Conservation (phyloP, 2,888 invertebrate species). For the Cyclophora albipunctata region DNA sequence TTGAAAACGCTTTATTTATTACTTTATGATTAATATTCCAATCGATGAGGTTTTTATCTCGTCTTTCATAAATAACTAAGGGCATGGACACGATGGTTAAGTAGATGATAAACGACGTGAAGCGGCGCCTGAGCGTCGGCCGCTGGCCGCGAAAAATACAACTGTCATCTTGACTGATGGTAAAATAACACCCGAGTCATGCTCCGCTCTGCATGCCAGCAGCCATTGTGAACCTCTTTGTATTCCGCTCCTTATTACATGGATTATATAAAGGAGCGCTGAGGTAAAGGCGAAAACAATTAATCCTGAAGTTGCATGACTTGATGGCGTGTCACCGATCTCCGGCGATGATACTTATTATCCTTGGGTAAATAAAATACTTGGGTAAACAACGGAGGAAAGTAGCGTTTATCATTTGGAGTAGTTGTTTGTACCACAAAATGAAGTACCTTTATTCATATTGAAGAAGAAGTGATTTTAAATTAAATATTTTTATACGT, state of each 20-base stretch:
- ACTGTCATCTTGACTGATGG: slow-evolving; percentile 73
- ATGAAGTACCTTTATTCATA: too few relatives aligned
- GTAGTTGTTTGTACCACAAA: too few relatives aligned
- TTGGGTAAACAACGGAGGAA: background rate
- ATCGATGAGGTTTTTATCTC: slow-evolving; percentile 30
- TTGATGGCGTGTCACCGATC: slow-evolving; percentile 16
- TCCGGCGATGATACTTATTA: background rate
- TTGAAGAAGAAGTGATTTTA: too few relatives aligned
- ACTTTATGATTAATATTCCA: too few relatives aligned
- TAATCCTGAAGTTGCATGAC: slow-evolving; percentile 22
- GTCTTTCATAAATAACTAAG: slow-evolving; percentile 55
- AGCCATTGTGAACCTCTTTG: slow-evolving; percentile 58
- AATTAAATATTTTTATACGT: too few relatives aligned
- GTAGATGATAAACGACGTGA: slow-evolving; percentile 65
- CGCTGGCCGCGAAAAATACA: slow-evolving; percentile 69
- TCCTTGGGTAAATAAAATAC: slow-evolving; percentile 7
- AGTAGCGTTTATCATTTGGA: too few relatives aligned
- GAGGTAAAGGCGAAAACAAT: slow-evolving; percentile 34
- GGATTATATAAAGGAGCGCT: slow-evolving; percentile 44
- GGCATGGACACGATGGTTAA: slow-evolving; percentile 47
- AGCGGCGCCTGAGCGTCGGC: slow-evolving; percentile 65
- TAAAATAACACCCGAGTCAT: slow-evolving; percentile 67
- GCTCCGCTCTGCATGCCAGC: slow-evolving; percentile 61
- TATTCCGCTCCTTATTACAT: slow-evolving; percentile 52
- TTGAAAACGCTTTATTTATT: background rate